Evolutionary conservation across 2,797 vertebrate species (phyloP).

Genomic region (Salarias fasciatus): DNA sequence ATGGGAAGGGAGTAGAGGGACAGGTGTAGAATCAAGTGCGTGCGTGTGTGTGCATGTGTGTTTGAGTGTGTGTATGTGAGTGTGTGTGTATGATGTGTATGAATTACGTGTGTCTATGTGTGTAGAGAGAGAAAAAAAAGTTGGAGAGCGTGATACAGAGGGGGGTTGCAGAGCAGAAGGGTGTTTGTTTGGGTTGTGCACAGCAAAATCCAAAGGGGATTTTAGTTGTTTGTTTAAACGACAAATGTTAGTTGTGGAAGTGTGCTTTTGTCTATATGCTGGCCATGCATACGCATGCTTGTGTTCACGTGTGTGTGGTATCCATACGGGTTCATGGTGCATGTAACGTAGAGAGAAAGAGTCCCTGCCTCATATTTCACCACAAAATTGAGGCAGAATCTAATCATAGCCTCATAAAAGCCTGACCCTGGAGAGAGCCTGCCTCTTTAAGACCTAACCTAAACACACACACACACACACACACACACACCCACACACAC

Average conservation of each 20-base stretch:
- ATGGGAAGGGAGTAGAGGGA: conserved; percentile 69
- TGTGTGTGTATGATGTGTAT: no score
- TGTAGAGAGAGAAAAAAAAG: conserved; percentile 30
- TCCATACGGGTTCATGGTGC: neutral
- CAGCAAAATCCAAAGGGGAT: conserved; percentile 52
- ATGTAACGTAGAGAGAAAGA: conserved; percentile 56
- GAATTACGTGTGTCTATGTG: no score
- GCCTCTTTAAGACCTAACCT: conserved; percentile 59
- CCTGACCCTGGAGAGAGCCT: conserved; percentile 72
- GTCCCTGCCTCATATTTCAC: conserved; percentile 76
- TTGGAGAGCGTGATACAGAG: conserved; percentile 17
- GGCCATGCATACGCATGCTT: conserved; percentile 1
- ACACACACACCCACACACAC: conserved; percentile 29
- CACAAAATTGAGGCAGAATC: conserved; percentile 77
- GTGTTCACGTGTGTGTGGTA: neutral
- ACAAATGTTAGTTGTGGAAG: conserved; percentile 19
- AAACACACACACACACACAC: conserved; percentile 8
- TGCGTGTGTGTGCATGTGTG: conserved; percentile 32
- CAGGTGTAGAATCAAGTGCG: conserved; percentile 73
- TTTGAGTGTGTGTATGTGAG: conserved; percentile 2
- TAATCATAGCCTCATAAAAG: conserved; percentile 80
- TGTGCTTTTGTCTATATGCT: neutral
- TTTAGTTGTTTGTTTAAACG: conserved; percentile 60
- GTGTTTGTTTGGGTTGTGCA: conserved; percentile 41
- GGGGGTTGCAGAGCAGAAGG: conserved; percentile 25